Base-by-base conservation (phyloP, 2,797 vertebrate species). In the Bucorvus abyssinicus region DNA sequence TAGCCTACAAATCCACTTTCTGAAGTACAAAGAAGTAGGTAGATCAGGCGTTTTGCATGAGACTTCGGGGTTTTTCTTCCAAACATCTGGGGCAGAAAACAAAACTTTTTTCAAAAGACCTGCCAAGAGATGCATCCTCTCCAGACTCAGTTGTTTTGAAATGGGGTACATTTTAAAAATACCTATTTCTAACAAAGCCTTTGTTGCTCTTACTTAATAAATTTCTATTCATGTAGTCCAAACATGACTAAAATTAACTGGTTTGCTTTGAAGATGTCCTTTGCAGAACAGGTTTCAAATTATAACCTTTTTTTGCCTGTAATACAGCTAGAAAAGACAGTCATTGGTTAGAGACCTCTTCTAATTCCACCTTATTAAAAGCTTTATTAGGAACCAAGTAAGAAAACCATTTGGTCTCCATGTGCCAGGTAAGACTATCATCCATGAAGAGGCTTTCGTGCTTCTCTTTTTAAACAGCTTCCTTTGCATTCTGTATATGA, bases 51-150 rank as follows among this genome's bases (percentile, higher is more conserved):
- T 65, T 34, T 38, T 50, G 1, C 49, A 42, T 57, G 7, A 67
- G 24, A 71, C 26, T 47, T 49, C 15, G 1, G 1, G 0, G 0
- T 0, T 45, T 40, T 70, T 45, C 38, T 74, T 71, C 16, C 24
- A 79, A 79, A 92, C 55, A 14, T 1, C 8, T 23, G 5, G 6
- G 1, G 4, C 10, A 7, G 6, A 17, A 30, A 57, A 60, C 10
- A 60, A 57, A 47, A 17, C 3, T 19, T 44, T 47, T 49, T 73
- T 65, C 32, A 29, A 45, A 90, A 57, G 5, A 30, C 14, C 13
- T n/a, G 3, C 5, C 13, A 36, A 77, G 8, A 69, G 2, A 63
- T 42, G 14, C 30, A 27, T 3, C 3, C 3, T 76, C 17, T 23
- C 19, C 14, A 79, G 27, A 65, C 3, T 3, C 14, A 69, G 18